Base-by-base conservation (phyloP, 2,113 vertebrate species). In the Lasiurus borealis region DNA sequence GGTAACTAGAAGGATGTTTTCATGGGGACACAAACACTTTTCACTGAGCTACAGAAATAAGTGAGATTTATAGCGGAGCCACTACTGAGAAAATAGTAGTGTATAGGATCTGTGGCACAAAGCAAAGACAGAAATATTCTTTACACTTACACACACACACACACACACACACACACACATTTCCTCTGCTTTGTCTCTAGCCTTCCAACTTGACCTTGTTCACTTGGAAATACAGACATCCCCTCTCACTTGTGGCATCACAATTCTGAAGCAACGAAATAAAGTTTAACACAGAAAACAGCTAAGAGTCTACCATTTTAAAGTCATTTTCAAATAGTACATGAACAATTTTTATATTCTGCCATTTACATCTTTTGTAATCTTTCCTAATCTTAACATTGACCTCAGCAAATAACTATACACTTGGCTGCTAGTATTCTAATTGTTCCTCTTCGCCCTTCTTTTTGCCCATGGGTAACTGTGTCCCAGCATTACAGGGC, bases 341-440 rank as follows among this genome's bases (percentile, higher is more conserved):
- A 9, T 78, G 57, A 36, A 85, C 71, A 48, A 5, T 76, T 92
- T 73, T 81, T 31, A 48, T 88, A 87, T 95, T 46, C n/a, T 62
- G 13, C 59, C 50, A 76, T 14, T 77, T 54, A 84, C 25, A 80
- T 50, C 25, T 36, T 89, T 62, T 88, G 54, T 40, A 50, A 44
- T 59, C 7, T 3, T 95, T 12, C 13, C 46, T 36, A 50, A n/a
- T 44, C 44, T 18, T 95, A 3, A 0, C 40, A 23, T 34, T 71
- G 66, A 36, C 40, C n/a, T 83, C 96, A 71, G 81, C 85, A 64
- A 86, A 72, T 4, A 0, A 46, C 50, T 27, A 8, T 50, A 77
- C 66, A 44, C n/a, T 77, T 48, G 84, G 36, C 59, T 93, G 54
- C 29, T 66, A 18, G 94, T 90, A 72, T 87, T 90, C 83, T 91